A percentile compares a stretch with the other conserved stretches of the same genome.
Conservation (phyloP, 2,888 invertebrate species). For the Lasioglossum pauxillum region DNA sequence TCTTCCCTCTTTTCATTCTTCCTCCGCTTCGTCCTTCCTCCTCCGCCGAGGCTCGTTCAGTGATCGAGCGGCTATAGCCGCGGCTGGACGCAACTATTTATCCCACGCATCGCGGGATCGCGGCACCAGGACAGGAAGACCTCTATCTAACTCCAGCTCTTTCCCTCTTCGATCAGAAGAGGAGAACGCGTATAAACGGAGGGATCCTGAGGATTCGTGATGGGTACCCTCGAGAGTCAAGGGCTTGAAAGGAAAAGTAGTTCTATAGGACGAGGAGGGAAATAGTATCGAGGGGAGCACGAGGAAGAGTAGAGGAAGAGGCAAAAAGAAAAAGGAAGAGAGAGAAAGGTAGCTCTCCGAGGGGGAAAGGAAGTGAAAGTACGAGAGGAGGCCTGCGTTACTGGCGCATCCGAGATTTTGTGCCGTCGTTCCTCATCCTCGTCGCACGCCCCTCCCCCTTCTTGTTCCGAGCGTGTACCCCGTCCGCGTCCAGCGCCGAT, state of each 20-base stretch:
- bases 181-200: neutral
- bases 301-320: slow-evolving; percentile 38
- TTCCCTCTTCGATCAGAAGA: neutral
- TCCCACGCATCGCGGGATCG: slow-evolving; percentile 58
- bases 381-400: slow-evolving; percentile 70
- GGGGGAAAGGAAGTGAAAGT: slow-evolving; percentile 84
- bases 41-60: slow-evolving; percentile 51
- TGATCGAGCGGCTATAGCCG: slow-evolving; percentile 66
- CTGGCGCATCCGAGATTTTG: slow-evolving; percentile 79
- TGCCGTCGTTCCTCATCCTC: slow-evolving; percentile 63
- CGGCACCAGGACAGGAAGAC: slow-evolving; percentile 22
- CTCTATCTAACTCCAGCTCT: neutral
- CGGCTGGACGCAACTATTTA: slow-evolving; percentile 69
- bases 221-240: slow-evolving; percentile 70
- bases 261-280: slow-evolving; percentile 70
- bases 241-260: slow-evolving; percentile 81
- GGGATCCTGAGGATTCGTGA: slow-evolving; percentile 72
- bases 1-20: slow-evolving; percentile 62
- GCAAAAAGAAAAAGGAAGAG: slow-evolving; percentile 62
- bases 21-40: slow-evolving; percentile 45
- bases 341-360: slow-evolving; percentile 70
- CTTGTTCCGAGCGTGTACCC: slow-evolving; percentile 1
- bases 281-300: neutral
- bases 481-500: slow-evolving; percentile 57
- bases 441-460: slow-evolving; percentile 12